These are phyloP conservation scores for Alviniconcha strummeri DNA, from an alignment of 2,888 invertebrate species.

Conservation along the genomic window DNA sequence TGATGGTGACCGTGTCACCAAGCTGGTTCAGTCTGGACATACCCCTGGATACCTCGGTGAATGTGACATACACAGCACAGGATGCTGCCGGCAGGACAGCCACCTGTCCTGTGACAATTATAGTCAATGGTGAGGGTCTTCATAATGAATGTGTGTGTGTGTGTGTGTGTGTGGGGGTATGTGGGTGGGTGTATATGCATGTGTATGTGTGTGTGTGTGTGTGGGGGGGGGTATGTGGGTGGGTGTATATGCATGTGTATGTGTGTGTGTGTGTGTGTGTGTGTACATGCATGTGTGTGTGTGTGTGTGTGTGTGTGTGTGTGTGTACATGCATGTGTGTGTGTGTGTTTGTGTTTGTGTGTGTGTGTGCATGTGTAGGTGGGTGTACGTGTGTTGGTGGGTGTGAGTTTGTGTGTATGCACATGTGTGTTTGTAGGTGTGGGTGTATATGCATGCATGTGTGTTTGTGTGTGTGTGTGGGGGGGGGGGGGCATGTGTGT, in stretches of 20 bases:
- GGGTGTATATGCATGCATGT: neutral
- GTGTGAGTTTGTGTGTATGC: neutral
- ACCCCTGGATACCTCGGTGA: conserved; percentile 12
- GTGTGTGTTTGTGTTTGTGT: neutral
- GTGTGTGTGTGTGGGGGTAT: no score
- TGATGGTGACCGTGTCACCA: conserved; percentile 18
- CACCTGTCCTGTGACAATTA: conserved; percentile 47
- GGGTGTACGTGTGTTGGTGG: neutral
- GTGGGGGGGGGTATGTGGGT: neutral
- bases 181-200: neutral
- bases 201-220: conserved; percentile 11
- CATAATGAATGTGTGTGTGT: neutral
- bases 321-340: neutral
- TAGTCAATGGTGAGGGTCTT: conserved; percentile 46
- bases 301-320: neutral
- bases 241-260: neutral
- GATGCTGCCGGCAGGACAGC: conserved; percentile 47
- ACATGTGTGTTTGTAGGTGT: neutral
- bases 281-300: neutral
- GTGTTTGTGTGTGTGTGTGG: no score
- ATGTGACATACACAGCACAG: conserved; percentile 43
- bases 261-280: neutral
- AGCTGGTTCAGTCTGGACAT: conserved; percentile 2
- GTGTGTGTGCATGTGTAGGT: neutral
- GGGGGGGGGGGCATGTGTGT: no score